These are phyloP conservation scores for Reticulitermes speratus DNA, from an alignment of 1,140 invertebrate genomes.

Conservation along the genomic window DNA sequence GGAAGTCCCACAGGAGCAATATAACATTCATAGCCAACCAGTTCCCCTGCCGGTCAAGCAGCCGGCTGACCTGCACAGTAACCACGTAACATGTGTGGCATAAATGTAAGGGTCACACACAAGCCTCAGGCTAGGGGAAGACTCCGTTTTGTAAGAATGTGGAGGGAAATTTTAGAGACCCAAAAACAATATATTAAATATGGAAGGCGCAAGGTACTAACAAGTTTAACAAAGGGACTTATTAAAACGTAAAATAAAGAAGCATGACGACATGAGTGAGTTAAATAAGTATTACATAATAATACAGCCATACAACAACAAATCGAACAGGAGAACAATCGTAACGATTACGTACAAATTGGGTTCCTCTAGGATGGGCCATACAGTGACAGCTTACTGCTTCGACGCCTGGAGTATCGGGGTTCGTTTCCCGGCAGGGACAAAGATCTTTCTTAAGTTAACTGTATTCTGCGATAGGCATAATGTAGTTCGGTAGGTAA, in stretches of 20 bases:
- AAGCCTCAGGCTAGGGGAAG: background rate
- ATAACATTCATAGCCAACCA: slow-evolving; percentile 3
- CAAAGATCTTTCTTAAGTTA: too few relatives aligned
- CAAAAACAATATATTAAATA: background rate
- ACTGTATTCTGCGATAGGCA: too few relatives aligned
- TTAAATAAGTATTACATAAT: background rate
- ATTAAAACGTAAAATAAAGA: background rate
- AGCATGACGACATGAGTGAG: background rate
- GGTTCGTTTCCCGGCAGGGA: too few relatives aligned
- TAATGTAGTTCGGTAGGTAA: too few relatives aligned
- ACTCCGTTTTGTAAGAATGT: background rate
- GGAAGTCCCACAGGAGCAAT: background rate
- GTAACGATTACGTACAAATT: too few relatives aligned
- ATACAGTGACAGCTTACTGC: too few relatives aligned
- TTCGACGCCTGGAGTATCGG: too few relatives aligned
- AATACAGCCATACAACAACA: too few relatives aligned
- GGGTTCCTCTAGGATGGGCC: too few relatives aligned
- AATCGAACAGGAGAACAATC: too few relatives aligned
- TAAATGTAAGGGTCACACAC: background rate
- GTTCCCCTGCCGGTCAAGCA: background rate
- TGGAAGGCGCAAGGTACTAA: background rate
- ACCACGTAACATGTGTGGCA: slow-evolving; percentile 17
- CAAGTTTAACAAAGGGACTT: background rate
- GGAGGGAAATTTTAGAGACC: background rate
- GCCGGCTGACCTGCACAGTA: background rate